These are phyloP conservation scores for Plebejus anna DNA, from an alignment of 2,888 invertebrate species.

Conservation along the genomic window DNA sequence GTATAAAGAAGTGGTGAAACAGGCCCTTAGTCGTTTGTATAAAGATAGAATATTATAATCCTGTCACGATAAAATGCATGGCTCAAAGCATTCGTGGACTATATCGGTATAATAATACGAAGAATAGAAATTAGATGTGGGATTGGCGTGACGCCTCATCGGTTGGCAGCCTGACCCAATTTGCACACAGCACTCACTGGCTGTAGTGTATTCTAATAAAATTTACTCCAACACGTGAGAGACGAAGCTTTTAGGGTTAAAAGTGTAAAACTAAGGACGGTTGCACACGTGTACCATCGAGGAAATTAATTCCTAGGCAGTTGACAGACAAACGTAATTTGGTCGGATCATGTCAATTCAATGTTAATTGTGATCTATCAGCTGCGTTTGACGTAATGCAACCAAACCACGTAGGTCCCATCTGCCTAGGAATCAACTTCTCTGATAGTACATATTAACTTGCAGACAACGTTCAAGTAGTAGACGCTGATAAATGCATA, in stretches of 20 bases:
- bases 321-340: too few relatives aligned
- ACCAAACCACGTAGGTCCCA: too few relatives aligned
- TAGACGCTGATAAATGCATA: too few relatives aligned
- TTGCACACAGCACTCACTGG: neutral
- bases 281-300: neutral
- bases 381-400: too few relatives aligned
- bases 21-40: too few relatives aligned
- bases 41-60: neutral
- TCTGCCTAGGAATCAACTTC: too few relatives aligned
- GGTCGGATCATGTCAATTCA: too few relatives aligned
- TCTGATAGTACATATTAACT: neutral
- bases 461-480: too few relatives aligned
- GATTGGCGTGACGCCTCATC: conserved; percentile 10
- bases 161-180: conserved; percentile 15
- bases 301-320: too few relatives aligned
- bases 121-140: conserved; percentile 6
- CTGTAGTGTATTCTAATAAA: conserved; percentile 2
- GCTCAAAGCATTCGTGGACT: neutral
- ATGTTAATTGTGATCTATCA: too few relatives aligned
- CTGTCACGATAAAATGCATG: neutral
- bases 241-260: conserved; percentile 13
- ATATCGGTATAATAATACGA: neutral
- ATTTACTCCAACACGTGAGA: conserved; percentile 2
- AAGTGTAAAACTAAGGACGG: neutral
- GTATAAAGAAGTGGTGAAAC: too few relatives aligned